Conservation (phyloP, 2,113 vertebrate species). For the Otocyon megalotis region DNA sequence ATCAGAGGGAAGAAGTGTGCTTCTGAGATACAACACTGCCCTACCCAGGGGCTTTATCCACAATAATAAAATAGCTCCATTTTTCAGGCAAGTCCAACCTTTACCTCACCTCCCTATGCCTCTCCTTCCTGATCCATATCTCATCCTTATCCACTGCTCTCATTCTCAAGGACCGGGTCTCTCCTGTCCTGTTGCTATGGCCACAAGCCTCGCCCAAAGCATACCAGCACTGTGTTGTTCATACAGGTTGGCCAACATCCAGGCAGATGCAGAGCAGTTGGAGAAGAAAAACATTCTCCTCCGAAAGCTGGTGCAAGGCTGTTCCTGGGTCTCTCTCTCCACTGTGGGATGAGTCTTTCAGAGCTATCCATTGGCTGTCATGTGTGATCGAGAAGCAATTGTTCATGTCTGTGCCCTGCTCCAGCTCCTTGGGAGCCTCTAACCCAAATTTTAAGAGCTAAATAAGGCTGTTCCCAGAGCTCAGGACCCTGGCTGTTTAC, state of each 20-base stretch:
- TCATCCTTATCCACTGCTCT: conserved; percentile 45
- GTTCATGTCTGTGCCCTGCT: conserved; percentile 40
- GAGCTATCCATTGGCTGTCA: background rate
- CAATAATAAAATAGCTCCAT: background rate
- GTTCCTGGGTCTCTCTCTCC: background rate
- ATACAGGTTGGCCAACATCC: conserved; percentile 23
- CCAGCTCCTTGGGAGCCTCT: conserved; percentile 39
- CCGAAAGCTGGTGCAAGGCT: background rate
- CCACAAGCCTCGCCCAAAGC: conserved; percentile 65
- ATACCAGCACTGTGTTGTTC: conserved; percentile 49
- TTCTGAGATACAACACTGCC: background rate
- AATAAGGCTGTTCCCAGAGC: conserved; percentile 55
- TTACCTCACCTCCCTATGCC: background rate
- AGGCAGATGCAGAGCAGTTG: conserved; percentile 63
- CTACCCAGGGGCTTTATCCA: background rate
- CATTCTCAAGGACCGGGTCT: conserved; percentile 11
- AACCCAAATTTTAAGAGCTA: conserved; percentile 57
- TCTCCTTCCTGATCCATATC: background rate
- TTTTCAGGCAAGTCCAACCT: background rate
- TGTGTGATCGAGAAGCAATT: background rate
- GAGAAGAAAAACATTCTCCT: background rate
- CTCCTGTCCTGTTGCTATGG: conserved; percentile 65
- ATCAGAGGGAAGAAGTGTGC: too few relatives aligned
- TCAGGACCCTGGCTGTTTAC: conserved; percentile 50
- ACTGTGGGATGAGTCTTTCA: background rate